phyloP scores from a whole-genome alignment of 2,113 vertebrate genomes.

The Corynorhinus townsendii region DNA sequence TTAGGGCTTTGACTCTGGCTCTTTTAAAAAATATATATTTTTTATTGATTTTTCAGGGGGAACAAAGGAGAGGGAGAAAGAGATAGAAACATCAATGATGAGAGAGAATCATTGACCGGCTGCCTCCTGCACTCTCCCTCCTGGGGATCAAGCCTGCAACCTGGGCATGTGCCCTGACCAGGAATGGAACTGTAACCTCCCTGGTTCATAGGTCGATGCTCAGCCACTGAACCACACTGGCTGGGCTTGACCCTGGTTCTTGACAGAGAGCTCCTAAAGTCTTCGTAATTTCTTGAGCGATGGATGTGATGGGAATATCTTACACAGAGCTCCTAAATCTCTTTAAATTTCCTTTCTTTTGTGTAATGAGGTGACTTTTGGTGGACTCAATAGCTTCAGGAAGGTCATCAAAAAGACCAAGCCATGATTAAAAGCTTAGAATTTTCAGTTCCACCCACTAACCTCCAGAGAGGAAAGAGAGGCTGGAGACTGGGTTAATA shows the following conservation, averaged over 20 bases:
- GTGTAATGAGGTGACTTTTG: not conserved
- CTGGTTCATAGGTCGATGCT: too few relatives aligned
- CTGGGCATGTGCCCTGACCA: too few relatives aligned
- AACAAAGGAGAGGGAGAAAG: too few relatives aligned
- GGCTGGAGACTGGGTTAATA: not conserved
- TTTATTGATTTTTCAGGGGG: too few relatives aligned
- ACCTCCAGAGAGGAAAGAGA: not conserved
- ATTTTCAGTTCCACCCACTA: not conserved
- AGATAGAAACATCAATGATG: too few relatives aligned
- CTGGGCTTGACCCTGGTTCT: not conserved
- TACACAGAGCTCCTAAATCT: not conserved
- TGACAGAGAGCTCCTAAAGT: not conserved
- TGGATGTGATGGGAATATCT: not conserved
- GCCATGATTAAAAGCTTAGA: not conserved
- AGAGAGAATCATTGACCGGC: too few relatives aligned
- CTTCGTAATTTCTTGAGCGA: not conserved
- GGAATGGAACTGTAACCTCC: too few relatives aligned
- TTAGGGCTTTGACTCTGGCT: not conserved
- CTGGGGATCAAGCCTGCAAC: too few relatives aligned
- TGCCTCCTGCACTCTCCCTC: too few relatives aligned
- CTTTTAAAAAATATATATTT: too few relatives aligned
- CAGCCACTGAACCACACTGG: too few relatives aligned
- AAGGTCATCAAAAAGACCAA: not conserved
- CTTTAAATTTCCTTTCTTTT: not conserved
- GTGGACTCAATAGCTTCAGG: not conserved